Evolutionary conservation across 2,888 invertebrate genomes (phyloP), one percentile per base, ranked within the genome.

Genomic region (Notodonta ziczac): DNA sequence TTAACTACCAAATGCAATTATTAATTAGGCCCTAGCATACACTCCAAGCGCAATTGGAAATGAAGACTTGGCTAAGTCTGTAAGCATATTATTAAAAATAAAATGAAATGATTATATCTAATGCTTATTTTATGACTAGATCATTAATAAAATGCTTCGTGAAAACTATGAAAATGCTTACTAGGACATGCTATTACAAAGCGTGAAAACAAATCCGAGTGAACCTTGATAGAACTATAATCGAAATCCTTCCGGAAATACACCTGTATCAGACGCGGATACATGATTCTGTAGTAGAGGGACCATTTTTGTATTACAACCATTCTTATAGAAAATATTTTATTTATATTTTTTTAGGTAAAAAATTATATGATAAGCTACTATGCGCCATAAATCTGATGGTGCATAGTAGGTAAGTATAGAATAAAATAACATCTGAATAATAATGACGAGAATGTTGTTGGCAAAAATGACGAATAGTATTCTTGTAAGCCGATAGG

Each of bases 51-150:
- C 51, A 52, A 40, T 59, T 46, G 53, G 52, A 58, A 60, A 58
- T 54, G 55, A 65, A n/a, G n/a, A 54, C 24, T 2, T 52, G 54
- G 44, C 58, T 16, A 60, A 57, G 44, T 63, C 59, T 63, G 61
- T 66, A 52, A 16, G 16, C 32, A 61, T 61, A 56, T 54, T 60
- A 51, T 52, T 35, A 32, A 57, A 48, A 63, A 58, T 24, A 61
- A 55, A 56, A 66, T 57, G 57, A 56, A 35, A 64, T 53, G 35
- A 59, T 55, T 51, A 56, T n/a, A 61, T 13, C 58, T 66, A 61
- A 65, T 63, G 52, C 76, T 74, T 75, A 75, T 60, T 62, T 72
- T 75, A 75, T 75, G 75, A 75, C 76, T 75, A 75, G 75, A 75
- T 14, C 65, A 58, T 59, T 62, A 65, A 56, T 61, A 61, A 61